Conservation (phyloP, 2,888 invertebrate species). For the Psylliodes chrysocephalus region DNA sequence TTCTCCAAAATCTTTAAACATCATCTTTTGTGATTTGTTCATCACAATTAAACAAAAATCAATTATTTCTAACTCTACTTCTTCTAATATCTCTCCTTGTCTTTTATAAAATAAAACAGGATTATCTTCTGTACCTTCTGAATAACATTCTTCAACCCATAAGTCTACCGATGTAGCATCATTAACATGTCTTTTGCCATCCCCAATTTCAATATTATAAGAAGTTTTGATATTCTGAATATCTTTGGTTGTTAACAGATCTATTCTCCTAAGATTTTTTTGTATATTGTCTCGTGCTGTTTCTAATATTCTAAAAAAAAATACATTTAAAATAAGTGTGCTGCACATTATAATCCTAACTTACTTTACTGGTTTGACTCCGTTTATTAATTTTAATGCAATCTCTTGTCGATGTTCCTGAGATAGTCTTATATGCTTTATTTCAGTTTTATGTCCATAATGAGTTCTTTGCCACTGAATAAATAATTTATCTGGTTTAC, state of each 20-base stretch:
- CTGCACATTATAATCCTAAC: not conserved
- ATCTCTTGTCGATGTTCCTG: not conserved
- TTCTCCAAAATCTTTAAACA: not conserved
- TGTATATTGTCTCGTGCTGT: not conserved
- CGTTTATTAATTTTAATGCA: slow-evolving; percentile 3
- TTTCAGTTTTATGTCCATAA: not conserved
- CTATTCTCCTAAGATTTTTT: too few relatives aligned
- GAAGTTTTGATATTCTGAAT: too few relatives aligned
- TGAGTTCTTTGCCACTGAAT: not conserved
- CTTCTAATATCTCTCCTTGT: too few relatives aligned
- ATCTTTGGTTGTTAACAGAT: too few relatives aligned
- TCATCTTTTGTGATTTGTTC: too few relatives aligned
- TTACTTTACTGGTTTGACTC: slow-evolving; percentile 7
- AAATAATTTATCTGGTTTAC: not conserved
- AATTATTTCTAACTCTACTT: too few relatives aligned
- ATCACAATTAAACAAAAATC: too few relatives aligned
- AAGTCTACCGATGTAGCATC: too few relatives aligned
- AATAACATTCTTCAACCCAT: too few relatives aligned
- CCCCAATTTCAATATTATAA: not conserved
- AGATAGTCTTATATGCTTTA: not conserved
- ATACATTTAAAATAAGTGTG: not conserved
- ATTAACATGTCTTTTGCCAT: too few relatives aligned
- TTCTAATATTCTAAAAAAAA: not conserved
- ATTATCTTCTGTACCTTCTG: too few relatives aligned
- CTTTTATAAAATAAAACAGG: too few relatives aligned